A percentile compares a stretch with the other conserved stretches of the same genome.
These are phyloP conservation scores for Phylloscopus collybita DNA, from an alignment of 2,797 vertebrate genomes.

Conservation along the genomic window DNA sequence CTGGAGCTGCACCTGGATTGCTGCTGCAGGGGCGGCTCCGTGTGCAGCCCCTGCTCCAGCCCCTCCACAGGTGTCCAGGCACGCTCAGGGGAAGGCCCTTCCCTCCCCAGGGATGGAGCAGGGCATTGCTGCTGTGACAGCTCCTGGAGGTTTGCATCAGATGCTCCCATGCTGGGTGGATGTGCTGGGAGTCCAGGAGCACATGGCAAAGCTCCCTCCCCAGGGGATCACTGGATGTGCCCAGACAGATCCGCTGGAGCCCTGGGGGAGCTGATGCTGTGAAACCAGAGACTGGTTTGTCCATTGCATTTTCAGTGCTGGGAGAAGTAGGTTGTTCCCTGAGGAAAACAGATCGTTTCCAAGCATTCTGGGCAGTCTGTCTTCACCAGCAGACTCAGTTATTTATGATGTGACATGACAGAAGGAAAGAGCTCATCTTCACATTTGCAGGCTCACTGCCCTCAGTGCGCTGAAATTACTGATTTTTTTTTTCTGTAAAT, in stretches of 20 bases:
- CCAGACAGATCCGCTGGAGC: not conserved
- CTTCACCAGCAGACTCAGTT: not conserved
- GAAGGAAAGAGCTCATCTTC: not conserved
- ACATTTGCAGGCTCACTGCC: not conserved
- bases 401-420: not conserved
- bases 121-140: not conserved
- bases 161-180: not conserved
- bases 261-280: not conserved
- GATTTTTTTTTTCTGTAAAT: not conserved
- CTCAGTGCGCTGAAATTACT: not conserved
- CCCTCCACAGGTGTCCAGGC: not conserved
- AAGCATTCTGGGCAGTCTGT: not conserved
- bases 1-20: slow-evolving; percentile 42
- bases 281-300: not conserved
- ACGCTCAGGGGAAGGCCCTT: not conserved
- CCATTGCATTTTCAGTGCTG: not conserved
- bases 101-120: not conserved
- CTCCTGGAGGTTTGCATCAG: not conserved
- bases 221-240: not conserved
- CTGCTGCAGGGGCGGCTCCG: not conserved
- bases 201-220: not conserved
- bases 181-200: not conserved
- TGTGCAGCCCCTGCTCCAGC: not conserved
- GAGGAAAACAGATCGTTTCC: not conserved
- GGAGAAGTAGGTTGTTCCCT: not conserved